phyloP scores from a whole-genome alignment of 2,113 vertebrate species.

The Arizona elegans region DNA sequence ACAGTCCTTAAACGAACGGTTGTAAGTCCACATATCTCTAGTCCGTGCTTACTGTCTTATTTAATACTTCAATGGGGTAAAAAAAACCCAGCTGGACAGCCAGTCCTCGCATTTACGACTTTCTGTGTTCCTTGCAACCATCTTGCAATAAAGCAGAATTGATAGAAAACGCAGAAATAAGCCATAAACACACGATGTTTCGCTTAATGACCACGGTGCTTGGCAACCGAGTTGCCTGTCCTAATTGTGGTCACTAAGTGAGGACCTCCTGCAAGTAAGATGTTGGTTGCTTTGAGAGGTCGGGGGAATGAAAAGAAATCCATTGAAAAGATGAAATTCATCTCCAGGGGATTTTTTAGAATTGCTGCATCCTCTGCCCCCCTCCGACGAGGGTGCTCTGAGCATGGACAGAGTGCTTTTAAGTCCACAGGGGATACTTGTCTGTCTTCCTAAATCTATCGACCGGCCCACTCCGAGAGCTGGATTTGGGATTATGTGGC shows the following conservation, averaged over 20 bases:
- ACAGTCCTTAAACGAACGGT: too few species aligned
- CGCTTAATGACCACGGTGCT: not conserved
- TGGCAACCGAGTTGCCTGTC: too few species aligned
- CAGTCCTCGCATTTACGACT: not conserved
- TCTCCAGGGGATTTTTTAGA: not conserved
- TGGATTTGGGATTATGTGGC: not conserved
- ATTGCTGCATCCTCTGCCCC: not conserved
- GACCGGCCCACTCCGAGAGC: not conserved
- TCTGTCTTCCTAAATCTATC: not conserved
- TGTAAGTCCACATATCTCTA: not conserved
- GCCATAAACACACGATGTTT: rapidly evolving
- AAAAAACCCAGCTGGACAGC: not conserved
- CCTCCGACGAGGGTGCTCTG: not conserved
- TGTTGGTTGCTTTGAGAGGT: not conserved
- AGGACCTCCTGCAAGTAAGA: not conserved
- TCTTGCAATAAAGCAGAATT: not conserved
- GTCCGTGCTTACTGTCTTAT: not conserved
- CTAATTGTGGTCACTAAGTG: not conserved
- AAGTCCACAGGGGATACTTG: not conserved
- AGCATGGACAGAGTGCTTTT: not conserved
- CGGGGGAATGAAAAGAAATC: not conserved
- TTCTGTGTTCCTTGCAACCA: not conserved
- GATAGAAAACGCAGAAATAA: not conserved
- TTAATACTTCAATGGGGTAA: not conserved
- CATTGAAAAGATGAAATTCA: not conserved